phyloP scores from a whole-genome alignment of 2,888 invertebrate genomes.

The Anorthoa munda region DNA sequence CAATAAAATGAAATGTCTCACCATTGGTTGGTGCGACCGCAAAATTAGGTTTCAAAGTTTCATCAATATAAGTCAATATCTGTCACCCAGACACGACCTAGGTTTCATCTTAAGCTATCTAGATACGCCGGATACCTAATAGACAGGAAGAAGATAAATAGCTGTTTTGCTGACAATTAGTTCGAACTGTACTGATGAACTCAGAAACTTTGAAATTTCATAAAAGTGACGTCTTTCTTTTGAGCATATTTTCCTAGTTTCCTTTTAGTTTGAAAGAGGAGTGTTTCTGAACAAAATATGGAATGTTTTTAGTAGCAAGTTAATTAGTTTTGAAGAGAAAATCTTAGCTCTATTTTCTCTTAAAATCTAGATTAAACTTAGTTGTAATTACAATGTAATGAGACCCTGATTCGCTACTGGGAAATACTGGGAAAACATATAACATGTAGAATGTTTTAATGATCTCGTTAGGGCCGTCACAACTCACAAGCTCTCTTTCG shows the following conservation, averaged over 20 bases:
- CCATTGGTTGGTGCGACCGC: neutral
- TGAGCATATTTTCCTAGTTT: neutral
- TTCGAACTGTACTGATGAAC: slow-evolving; percentile 18
- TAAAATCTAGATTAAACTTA: neutral
- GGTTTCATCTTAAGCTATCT: slow-evolving; percentile 31
- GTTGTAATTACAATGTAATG: neutral
- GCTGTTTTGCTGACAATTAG: slow-evolving; percentile 26
- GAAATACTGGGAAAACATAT: neutral
- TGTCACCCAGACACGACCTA: slow-evolving; percentile 8
- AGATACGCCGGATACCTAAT: slow-evolving; percentile 8
- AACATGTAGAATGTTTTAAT: neutral
- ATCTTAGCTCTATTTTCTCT: too few relatives aligned
- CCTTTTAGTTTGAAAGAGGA: neutral
- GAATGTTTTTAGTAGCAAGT: neutral
- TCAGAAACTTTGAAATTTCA: slow-evolving; percentile 1
- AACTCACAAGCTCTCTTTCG: neutral
- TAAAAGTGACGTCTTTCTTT: neutral
- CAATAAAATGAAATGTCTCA: neutral
- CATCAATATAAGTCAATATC: slow-evolving; percentile 53
- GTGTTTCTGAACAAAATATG: neutral
- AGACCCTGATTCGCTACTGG: neutral
- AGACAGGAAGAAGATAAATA: slow-evolving; percentile 45
- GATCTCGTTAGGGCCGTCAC: slow-evolving; percentile 8
- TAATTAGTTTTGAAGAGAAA: neutral
- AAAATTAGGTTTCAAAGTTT: slow-evolving; percentile 1